A percentile compares a stretch with the other conserved stretches of the same genome.
Conservation (phyloP, 2,113 vertebrate genomes). For the Raja brachyura region DNA sequence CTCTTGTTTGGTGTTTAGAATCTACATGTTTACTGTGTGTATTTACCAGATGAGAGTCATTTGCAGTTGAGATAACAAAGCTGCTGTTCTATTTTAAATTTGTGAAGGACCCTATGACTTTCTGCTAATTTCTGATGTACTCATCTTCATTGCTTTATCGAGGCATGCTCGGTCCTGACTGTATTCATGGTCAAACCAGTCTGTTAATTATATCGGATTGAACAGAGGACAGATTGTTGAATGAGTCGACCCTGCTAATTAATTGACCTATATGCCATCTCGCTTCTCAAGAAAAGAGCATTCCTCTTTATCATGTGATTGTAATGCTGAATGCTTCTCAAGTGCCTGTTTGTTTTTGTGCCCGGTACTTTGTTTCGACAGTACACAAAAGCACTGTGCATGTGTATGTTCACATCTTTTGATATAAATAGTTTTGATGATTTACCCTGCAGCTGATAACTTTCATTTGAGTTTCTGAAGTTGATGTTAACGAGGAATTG, state of each 20-base stretch:
- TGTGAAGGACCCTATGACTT: too few species aligned
- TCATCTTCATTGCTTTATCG: not conserved
- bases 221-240: conserved; percentile 8
- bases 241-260: not conserved
- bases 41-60: not conserved
- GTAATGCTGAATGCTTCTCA: not conserved
- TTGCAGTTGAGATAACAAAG: too few species aligned
- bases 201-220: not conserved
- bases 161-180: not conserved
- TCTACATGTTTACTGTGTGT: not conserved
- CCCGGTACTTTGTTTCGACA: not conserved
- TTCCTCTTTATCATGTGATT: not conserved
- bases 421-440: not conserved
- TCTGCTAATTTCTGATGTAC: too few species aligned
- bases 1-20: not conserved
- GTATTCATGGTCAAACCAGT: not conserved
- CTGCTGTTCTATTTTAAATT: too few species aligned
- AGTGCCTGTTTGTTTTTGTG: conserved; percentile 9
- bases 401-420: not conserved
- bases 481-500: not conserved
- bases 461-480: not conserved
- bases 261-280: not conserved
- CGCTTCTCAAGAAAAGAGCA: not conserved
- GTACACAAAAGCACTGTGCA: not conserved
- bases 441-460: not conserved